Conservation (phyloP, 2,113 vertebrate species). For the Tauraco erythrolophus region DNA sequence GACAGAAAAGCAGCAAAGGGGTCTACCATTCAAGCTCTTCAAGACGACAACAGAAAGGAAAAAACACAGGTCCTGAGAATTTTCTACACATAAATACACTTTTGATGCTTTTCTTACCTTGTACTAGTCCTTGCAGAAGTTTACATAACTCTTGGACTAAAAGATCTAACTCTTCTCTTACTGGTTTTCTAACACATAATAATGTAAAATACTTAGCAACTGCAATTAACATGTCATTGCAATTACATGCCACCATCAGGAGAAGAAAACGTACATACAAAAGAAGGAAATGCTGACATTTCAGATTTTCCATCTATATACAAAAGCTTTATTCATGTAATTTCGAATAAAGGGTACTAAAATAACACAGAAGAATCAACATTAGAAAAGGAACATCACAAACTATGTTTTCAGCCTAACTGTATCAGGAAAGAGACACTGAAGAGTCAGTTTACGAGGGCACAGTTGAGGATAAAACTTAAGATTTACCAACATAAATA, state of each 20-base stretch:
- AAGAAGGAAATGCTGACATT: neutral
- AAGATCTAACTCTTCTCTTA: neutral
- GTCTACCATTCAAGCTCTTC: neutral
- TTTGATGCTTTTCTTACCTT: neutral
- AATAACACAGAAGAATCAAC: neutral
- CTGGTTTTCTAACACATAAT: neutral
- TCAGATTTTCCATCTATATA: neutral
- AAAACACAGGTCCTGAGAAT: neutral
- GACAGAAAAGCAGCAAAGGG: neutral
- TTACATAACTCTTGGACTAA: neutral
- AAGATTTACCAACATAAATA: neutral
- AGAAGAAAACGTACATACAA: neutral
- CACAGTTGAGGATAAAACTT: neutral
- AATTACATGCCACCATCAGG: neutral
- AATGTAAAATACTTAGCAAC: neutral
- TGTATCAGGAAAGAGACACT: neutral
- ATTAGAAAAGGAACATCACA: rapidly evolving
- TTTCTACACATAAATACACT: neutral
- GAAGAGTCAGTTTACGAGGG: neutral
- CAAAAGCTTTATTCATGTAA: neutral
- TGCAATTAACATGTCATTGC: neutral
- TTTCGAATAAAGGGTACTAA: neutral
- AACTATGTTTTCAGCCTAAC: neutral
- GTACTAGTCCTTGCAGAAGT: neutral
- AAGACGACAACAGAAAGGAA: neutral